Conservation (phyloP, 1,140 invertebrate genomes). For the Onthophagus taurus region DNA sequence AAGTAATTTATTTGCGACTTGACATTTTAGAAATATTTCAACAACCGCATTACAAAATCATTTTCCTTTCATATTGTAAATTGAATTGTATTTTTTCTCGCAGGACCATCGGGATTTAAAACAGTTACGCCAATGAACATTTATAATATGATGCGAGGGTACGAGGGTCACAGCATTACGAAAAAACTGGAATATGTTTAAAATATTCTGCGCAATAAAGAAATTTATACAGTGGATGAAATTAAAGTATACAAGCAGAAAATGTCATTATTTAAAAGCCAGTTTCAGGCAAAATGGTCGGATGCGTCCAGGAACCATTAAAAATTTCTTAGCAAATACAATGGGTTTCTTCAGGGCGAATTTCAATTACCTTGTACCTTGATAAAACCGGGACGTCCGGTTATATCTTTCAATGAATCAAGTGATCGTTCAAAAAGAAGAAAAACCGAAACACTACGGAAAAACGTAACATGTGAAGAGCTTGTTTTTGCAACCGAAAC, state of each 20-base stretch:
- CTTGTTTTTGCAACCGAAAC: constrained; percentile 11
- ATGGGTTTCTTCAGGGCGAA: neutral
- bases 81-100: neutral
- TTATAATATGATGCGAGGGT: constrained; percentile 1
- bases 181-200: constrained; percentile 1
- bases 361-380: constrained; percentile 1
- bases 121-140: neutral
- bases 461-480: constrained; percentile 14
- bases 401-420: constrained; percentile 19
- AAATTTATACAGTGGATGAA: neutral
- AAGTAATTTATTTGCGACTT: neutral
- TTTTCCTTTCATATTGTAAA: neutral
- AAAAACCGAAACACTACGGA: constrained; percentile 25
- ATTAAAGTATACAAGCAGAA: neutral
- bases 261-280: neutral
- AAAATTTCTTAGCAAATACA: constrained; percentile 7
- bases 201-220: neutral
- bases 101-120: neutral
- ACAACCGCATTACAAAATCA: neutral
- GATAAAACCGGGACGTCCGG: constrained; percentile 22
- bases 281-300: constrained; percentile 2
- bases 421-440: constrained; percentile 27
- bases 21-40: neutral
- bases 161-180: neutral
- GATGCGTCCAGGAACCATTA: neutral